A percentile compares a stretch with the other conserved stretches of the same genome.
Evolutionary conservation across 2,888 invertebrate species (phyloP).

Genomic region (Amitus sp.): DNA sequence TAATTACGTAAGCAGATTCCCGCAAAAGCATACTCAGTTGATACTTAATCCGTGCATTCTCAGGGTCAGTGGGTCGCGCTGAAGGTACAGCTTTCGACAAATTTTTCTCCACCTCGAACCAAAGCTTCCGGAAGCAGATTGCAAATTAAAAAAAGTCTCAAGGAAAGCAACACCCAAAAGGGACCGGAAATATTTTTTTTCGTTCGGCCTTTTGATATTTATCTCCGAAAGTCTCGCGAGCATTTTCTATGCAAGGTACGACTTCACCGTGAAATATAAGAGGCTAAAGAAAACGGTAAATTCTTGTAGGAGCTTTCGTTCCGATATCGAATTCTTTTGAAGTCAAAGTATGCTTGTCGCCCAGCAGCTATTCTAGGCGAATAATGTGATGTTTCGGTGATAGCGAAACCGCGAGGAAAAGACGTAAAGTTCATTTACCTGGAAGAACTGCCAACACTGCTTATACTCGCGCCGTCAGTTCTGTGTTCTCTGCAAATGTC

Average conservation of each 20-base stretch:
- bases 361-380: too few relatives aligned
- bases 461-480: conserved; percentile 85
- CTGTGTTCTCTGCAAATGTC: conserved; percentile 67
- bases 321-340: too few relatives aligned
- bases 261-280: too few relatives aligned
- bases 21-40: background rate
- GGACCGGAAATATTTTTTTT: too few relatives aligned
- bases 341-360: too few relatives aligned
- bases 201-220: background rate
- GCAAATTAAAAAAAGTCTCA: too few relatives aligned
- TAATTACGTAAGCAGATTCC: conserved; percentile 7
- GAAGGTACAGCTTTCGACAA: background rate
- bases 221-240: background rate
- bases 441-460: conserved; percentile 90
- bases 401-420: background rate
- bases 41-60: conserved; percentile 1
- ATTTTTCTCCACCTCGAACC: background rate
- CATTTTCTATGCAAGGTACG: background rate
- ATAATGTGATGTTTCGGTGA: too few relatives aligned
- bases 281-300: too few relatives aligned
- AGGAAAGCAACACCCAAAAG: too few relatives aligned
- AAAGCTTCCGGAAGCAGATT: too few relatives aligned
- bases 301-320: too few relatives aligned
- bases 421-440: conserved; percentile 67
- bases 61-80: background rate